Evolutionary conservation across 2,113 vertebrate species (phyloP).

Genomic region (Grammomys dolichurus): DNA sequence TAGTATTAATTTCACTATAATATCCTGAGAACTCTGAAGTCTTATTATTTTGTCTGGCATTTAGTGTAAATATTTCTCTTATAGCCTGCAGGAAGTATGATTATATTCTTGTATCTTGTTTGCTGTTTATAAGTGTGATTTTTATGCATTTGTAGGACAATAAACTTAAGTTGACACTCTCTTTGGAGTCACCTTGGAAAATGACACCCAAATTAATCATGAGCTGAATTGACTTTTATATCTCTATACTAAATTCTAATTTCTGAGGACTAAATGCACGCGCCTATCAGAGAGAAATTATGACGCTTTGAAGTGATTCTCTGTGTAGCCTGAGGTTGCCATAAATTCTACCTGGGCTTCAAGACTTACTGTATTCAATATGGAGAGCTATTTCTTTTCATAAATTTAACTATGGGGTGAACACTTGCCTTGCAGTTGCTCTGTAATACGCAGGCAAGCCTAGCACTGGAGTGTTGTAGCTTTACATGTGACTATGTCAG

Average conservation of each 20-base stretch:
- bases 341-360: neutral
- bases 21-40: neutral
- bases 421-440: neutral
- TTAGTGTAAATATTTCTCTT: neutral
- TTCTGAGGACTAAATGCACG: neutral
- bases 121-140: neutral
- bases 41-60: slow-evolving; percentile 12
- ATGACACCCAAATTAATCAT: neutral
- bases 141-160: slow-evolving; percentile 20
- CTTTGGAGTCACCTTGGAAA: slow-evolving; percentile 31
- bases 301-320: neutral
- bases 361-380: neutral
- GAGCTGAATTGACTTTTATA: slow-evolving; percentile 8
- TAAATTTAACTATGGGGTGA: neutral
- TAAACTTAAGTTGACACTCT: neutral
- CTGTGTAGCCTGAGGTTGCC: neutral
- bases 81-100: slow-evolving; percentile 8
- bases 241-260: neutral
- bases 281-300: neutral
- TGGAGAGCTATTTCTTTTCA: neutral
- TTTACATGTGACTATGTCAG: neutral
- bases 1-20: neutral
- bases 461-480: neutral
- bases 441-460: neutral
- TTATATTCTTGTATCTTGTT: neutral